Evolutionary conservation across 2,797 vertebrate species (phyloP), one percentile per base, ranked within the genome.

Genomic region (Distichodus sexfasciatus): DNA sequence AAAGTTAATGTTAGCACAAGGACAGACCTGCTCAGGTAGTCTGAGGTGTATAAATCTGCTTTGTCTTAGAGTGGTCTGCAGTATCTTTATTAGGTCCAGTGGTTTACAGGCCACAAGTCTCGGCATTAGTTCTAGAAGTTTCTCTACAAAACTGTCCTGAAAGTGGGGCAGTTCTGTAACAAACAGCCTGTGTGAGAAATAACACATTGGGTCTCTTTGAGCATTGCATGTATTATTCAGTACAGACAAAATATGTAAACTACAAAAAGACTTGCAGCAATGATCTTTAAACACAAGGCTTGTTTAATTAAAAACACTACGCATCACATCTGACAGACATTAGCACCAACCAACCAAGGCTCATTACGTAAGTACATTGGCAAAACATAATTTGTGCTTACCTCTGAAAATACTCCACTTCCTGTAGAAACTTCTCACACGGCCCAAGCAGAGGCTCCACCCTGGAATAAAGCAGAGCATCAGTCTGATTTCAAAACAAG

Each of bases 351-450:
- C 19, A 10, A 6, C 23, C 10, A 24, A 9, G 41, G 6, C 15
- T 2, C 31, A 38, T n/a, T n/a, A n/a, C n/a, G n/a, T n/a, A n/a
- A n/a, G n/a, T n/a, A n/a, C n/a, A n/a, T n/a, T n/a, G n/a, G n/a
- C n/a, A n/a, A n/a, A n/a, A n/a, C n/a, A n/a, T n/a, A n/a, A n/a
- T n/a, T n/a, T n/a, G n/a, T n/a, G n/a, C 19, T 29, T 76, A 98
- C 96, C 96, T 96, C 77, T 97, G 96, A 82, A 98, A 98, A 15
- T 91, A 89, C 69, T 98, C 96, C 6, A 98, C 91, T 66, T 98
- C 96, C 74, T 96, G 94, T n/a, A 98, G 81, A 78, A 98, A 98
- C 78, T 91, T 96, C 86, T 98, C 96, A 82, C 94, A 96, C 87
- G 93, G 89, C 69, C 89, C 88, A 74, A 94, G 90, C 54, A 97